These are phyloP conservation scores for Frankliniella intonsa DNA, from an alignment of 2,888 invertebrate species.

Conservation along the genomic window DNA sequence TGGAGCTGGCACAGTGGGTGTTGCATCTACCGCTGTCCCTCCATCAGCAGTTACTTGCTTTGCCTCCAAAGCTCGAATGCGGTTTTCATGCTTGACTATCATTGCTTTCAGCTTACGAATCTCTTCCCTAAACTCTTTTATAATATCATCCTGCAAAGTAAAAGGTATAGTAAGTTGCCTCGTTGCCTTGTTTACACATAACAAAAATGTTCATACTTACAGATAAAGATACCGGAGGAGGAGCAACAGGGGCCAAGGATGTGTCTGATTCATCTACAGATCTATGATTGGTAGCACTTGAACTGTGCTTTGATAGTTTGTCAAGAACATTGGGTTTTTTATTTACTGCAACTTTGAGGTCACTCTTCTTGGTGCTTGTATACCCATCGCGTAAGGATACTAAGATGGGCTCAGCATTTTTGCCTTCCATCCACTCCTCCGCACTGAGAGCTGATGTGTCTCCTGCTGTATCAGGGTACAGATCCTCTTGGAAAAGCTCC, in stretches of 20 bases:
- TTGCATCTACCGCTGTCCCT: not conserved
- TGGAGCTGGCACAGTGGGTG: constrained; percentile 15
- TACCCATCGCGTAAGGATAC: constrained; percentile 84
- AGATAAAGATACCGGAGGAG: constrained; percentile 32
- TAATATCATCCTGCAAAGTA: constrained; percentile 60
- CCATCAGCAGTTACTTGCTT: constrained; percentile 40
- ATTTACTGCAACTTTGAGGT: constrained; percentile 68
- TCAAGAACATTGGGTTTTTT: constrained; percentile 70
- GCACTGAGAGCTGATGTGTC: constrained; percentile 84
- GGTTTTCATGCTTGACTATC: constrained; percentile 88
- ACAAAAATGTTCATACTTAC: constrained; percentile 32
- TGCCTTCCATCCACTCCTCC: constrained; percentile 87
- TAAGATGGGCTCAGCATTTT: constrained; percentile 83
- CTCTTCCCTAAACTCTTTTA: constrained; percentile 82
- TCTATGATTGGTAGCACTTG: constrained; percentile 30
- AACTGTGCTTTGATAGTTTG: constrained; percentile 45
- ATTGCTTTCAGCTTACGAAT: constrained; percentile 90
- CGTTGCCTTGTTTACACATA: not conserved
- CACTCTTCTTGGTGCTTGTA: constrained; percentile 53
- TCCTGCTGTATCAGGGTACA: constrained; percentile 92
- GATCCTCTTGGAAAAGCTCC: constrained; percentile 93
- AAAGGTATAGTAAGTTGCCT: constrained; percentile 31
- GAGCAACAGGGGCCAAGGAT: not conserved
- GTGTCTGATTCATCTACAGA: not conserved
- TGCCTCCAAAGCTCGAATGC: constrained; percentile 73